These are phyloP conservation scores for Pristionchus maxplancki DNA, from an alignment of 2,888 invertebrate species.

Conservation along the genomic window DNA sequence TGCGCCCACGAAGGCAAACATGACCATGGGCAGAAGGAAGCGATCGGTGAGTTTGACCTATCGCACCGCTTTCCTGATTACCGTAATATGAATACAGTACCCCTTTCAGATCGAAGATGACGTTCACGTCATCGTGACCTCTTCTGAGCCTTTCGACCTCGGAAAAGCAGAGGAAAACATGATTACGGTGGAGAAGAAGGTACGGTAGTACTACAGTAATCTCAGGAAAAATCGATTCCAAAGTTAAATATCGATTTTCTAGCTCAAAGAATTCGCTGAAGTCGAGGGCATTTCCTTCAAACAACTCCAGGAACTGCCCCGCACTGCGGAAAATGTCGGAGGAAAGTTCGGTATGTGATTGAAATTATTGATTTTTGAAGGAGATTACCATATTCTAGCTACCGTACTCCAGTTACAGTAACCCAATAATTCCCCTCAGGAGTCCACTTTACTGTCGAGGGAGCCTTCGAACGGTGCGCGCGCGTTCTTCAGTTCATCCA, in stretches of 20 bases:
- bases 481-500: conserved; percentile 47
- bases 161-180: conserved; percentile 12
- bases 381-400: no score
- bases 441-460: conserved; percentile 46
- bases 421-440: background rate
- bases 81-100: background rate
- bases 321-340: conserved; percentile 42
- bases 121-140: conserved; percentile 22
- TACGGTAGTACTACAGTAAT: background rate
- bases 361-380: background rate
- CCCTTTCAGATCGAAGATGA: background rate
- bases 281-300: conserved; percentile 44
- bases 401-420: no score
- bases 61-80: no score
- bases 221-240: background rate
- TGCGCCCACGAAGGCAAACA: background rate
- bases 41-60: background rate
- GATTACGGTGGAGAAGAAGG: conserved; percentile 38
- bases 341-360: conserved; percentile 46
- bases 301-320: conserved; percentile 34
- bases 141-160: conserved; percentile 10
- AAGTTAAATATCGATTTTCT: background rate
- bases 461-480: conserved; percentile 31
- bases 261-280: conserved; percentile 43
- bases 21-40: background rate